phyloP scores from a whole-genome alignment of 2,113 vertebrate genomes.

The Phalacrocorax aristotelis region DNA sequence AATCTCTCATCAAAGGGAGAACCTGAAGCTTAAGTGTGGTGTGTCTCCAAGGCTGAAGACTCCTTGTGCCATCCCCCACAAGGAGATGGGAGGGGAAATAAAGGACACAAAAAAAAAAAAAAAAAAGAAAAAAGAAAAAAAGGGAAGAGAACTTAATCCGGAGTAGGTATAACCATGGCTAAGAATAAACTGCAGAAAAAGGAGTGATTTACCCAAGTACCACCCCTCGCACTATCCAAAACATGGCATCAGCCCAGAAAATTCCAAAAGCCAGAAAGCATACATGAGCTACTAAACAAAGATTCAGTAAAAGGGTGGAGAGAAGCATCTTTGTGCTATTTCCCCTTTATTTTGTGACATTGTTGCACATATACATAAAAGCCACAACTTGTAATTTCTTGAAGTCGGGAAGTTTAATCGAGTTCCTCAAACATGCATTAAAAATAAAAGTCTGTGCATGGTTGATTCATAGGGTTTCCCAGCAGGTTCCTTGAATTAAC shows the following conservation, averaged over 20 bases:
- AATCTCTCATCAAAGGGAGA: background rate
- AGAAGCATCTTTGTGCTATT: background rate
- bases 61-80: background rate
- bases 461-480: background rate
- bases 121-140: too few relatives aligned
- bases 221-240: background rate
- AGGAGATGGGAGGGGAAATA: background rate
- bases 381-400: background rate
- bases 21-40: background rate
- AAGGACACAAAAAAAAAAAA: background rate
- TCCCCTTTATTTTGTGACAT: background rate
- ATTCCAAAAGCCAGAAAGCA: background rate
- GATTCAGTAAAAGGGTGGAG: background rate
- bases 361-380: background rate
- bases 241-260: background rate
- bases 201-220: background rate
- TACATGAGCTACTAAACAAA: background rate
- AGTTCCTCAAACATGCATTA: background rate
- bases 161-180: background rate
- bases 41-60: background rate
- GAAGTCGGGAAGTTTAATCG: background rate
- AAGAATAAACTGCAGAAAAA: background rate
- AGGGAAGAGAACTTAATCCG: background rate
- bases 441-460: background rate
- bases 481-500: background rate